These are phyloP conservation scores for Valencia hispanica DNA, from an alignment of 2,797 vertebrate species.

Conservation along the genomic window DNA sequence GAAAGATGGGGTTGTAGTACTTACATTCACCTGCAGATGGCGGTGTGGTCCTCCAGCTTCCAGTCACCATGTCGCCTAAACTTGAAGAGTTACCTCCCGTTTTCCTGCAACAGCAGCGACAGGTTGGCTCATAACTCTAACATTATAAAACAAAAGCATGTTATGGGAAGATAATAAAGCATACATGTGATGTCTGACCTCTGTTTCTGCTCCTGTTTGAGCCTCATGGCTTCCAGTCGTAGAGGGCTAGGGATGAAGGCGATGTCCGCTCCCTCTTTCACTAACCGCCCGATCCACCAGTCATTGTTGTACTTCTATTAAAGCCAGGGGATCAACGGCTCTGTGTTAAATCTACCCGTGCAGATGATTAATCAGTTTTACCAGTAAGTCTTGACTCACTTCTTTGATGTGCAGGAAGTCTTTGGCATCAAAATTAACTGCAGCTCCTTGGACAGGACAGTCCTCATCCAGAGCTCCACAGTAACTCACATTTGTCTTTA, in stretches of 20 bases:
- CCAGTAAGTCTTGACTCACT: slow-evolving; percentile 74
- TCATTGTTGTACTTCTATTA: slow-evolving; percentile 94
- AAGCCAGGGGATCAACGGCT: slow-evolving; percentile 45
- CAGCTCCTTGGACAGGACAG: slow-evolving; percentile 95
- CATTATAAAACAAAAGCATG: not conserved
- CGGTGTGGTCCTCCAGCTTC: slow-evolving; percentile 92
- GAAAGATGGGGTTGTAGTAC: slow-evolving; percentile 49
- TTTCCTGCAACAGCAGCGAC: slow-evolving; percentile 80
- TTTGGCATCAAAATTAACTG: slow-evolving; percentile 98
- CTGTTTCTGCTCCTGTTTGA: slow-evolving; percentile 96
- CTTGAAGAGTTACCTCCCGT: slow-evolving; percentile 89
- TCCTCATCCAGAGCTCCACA: slow-evolving; percentile 95
- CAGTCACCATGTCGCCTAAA: slow-evolving; percentile 90
- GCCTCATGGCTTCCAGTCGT: slow-evolving; percentile 92
- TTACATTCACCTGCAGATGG: slow-evolving; percentile 91
- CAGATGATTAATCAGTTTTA: not conserved
- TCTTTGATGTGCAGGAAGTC: slow-evolving; percentile 99
- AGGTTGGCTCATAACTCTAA: not conserved
- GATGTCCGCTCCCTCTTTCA: slow-evolving; percentile 95
- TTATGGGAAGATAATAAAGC: not conserved
- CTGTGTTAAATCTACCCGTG: slow-evolving; percentile 1
- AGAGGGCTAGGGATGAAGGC: slow-evolving; percentile 97
- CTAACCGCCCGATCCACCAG: slow-evolving; percentile 97
- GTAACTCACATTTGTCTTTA: slow-evolving; percentile 97
- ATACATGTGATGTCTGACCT: slow-evolving; percentile 75